phyloP scores from a whole-genome alignment of 2,888 invertebrate species.

The Phrixothrix hirtus region DNA sequence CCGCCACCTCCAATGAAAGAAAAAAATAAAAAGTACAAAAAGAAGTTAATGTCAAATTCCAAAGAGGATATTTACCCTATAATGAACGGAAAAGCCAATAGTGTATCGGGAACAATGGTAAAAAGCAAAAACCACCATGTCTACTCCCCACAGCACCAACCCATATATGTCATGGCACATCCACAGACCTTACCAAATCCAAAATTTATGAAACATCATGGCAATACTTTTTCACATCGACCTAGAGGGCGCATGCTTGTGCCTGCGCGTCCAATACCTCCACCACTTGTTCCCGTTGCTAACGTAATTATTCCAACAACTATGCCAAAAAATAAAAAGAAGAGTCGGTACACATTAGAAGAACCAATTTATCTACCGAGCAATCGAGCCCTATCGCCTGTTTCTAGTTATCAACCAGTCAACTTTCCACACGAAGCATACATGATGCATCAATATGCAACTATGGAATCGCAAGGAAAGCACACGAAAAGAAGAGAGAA shows the following conservation, averaged over 20 bases:
- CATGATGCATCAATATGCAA: conserved; percentile 62
- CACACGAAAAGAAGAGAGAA: conserved; percentile 65
- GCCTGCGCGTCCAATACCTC: conserved; percentile 59
- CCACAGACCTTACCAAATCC: conserved; percentile 55
- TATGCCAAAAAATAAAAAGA: conserved; percentile 62
- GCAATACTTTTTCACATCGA: conserved; percentile 59
- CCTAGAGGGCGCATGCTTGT: conserved; percentile 61
- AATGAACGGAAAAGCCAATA: conserved; percentile 58
- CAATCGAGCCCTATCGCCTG: conserved; percentile 61
- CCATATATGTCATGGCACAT: conserved; percentile 53
- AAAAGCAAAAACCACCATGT: conserved; percentile 53
- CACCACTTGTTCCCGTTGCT: conserved; percentile 53
- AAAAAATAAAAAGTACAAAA: conserved; percentile 66
- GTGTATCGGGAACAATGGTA: conserved; percentile 53
- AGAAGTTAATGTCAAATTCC: conserved; percentile 63
- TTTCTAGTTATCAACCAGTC: conserved; percentile 62
- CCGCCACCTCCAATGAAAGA: conserved; percentile 79
- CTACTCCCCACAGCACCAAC: conserved; percentile 50
- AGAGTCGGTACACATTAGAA: conserved; percentile 61
- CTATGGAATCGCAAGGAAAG: conserved; percentile 53
- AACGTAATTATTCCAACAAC: conserved; percentile 56
- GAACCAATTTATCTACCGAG: conserved; percentile 65
- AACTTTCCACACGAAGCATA: conserved; percentile 64
- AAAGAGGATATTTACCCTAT: conserved; percentile 64
- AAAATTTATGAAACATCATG: conserved; percentile 57